Percentiles rank a stretch among this genome's conserved stretches.
Evolutionary conservation across 2,797 vertebrate species (phyloP).

Genomic region (Melanotaenia maccullochi): DNA sequence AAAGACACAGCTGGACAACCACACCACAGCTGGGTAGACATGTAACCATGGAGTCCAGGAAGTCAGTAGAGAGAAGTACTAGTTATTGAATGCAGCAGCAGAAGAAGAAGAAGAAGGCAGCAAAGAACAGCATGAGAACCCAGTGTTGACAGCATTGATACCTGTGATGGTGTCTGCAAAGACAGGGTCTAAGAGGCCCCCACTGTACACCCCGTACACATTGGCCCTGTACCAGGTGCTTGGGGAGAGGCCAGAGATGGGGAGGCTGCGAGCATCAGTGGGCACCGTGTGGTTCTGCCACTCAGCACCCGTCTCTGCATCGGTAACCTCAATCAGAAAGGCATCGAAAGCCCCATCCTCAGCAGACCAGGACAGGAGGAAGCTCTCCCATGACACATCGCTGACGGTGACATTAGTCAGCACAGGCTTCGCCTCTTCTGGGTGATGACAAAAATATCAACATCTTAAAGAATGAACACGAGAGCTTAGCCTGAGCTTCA

Average conservation of each 20-base stretch:
- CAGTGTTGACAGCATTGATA: conserved; percentile 72
- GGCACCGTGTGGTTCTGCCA: conserved; percentile 84
- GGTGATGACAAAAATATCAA: conserved; percentile 84
- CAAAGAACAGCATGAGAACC: conserved; percentile 39
- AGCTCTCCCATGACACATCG: conserved; percentile 87
- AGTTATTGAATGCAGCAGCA: conserved; percentile 17
- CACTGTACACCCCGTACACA: conserved; percentile 86
- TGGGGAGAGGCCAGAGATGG: conserved; percentile 86
- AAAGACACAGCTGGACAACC: too few relatives aligned
- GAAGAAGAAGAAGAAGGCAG: conserved; percentile 30
- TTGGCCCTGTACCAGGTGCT: conserved; percentile 87
- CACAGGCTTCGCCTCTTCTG: conserved; percentile 89
- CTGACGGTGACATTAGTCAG: conserved; percentile 86
- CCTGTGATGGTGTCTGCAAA: conserved; percentile 92
- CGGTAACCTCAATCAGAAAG: conserved; percentile 91
- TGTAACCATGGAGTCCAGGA: background rate
- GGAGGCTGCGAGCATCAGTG: conserved; percentile 75
- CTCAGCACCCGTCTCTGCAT: conserved; percentile 81
- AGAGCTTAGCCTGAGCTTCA: conserved; percentile 17
- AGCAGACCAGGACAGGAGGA: conserved; percentile 90
- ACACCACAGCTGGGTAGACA: too few relatives aligned
- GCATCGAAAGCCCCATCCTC: conserved; percentile 84
- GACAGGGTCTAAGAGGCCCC: conserved; percentile 84
- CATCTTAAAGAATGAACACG: conserved; percentile 42
- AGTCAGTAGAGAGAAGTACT: conserved; percentile 12